Evolutionary conservation across 2,888 invertebrate genomes (phyloP), one percentile per base, ranked within the genome.

Genomic region (Odontomyia ornata): DNA sequence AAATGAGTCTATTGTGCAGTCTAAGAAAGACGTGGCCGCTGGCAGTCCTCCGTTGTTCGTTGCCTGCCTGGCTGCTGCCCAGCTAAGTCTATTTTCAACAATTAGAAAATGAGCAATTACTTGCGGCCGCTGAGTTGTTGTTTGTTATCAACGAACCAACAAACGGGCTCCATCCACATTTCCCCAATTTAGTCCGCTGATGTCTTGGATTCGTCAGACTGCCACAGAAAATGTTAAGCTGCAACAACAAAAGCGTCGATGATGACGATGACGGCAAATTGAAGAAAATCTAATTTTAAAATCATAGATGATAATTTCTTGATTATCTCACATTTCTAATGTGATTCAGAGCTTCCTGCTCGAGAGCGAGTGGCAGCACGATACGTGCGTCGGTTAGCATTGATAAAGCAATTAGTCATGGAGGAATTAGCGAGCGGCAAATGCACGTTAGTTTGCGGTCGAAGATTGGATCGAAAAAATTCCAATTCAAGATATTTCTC

Each of bases 271-370:
- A 25, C 46, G 25, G 46, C 69, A 47, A 69, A 69, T 69, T 69
- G 69, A 69, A 69, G 69, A 46, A 69, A 69, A 69, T 69, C 69
- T 69, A 46, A 69, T 69, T 69, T 46, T 69, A 69, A 30, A 69
- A 69, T 67, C 67, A 25, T 47, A 0, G 18, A 47, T 4, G 25
- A 47, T 69, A 46, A 46, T 46, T 47, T 69, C 69, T 47, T 69
- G 28, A 69, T 46, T 69, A 47, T 69, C 47, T 13, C 47, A 69
- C 73, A 36, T 73, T 57, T 73, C 57, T 18, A 18, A 30, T 72
- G 9, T 72, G 52, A 60, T 57, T 73, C 73, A 73, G 47, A 25
- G 52, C 47, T 56, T 72, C 71, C 71, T 27, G 71, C 28, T 7
- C 18, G 52, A 23, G 67, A 62, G 9, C 28, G 36, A 15, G 30